Evolutionary conservation across 2,888 invertebrate genomes (phyloP).

Genomic region (Nomada ruficornis): DNA sequence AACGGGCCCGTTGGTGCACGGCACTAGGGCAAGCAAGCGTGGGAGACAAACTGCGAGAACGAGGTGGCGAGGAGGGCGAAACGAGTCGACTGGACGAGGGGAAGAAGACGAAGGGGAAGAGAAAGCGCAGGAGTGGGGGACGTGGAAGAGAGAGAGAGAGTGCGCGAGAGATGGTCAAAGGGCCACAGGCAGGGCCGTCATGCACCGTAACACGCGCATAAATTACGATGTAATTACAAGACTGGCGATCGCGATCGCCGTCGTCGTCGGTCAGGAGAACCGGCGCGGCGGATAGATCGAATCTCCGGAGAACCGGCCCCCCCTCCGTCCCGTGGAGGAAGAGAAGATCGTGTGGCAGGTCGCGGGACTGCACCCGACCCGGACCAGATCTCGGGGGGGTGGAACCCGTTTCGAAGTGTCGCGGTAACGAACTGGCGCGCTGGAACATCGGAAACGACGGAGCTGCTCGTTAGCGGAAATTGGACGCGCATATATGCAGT

Average conservation of each 20-base stretch:
- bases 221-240: slow-evolving; percentile 83
- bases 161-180: slow-evolving; percentile 46
- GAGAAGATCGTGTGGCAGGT: slow-evolving; percentile 32
- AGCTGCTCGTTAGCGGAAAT: not conserved
- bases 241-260: slow-evolving; percentile 80
- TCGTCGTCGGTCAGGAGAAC: slow-evolving; percentile 59
- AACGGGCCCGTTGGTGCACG: no score
- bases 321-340: slow-evolving; percentile 14
- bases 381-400: slow-evolving; percentile 14
- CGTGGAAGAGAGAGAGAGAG: not conserved
- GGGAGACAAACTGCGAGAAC: no score
- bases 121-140: not conserved
- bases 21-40: no score
- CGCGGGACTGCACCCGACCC: slow-evolving; percentile 4
- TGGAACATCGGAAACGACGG: slow-evolving; percentile 5
- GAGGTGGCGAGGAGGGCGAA: no score
- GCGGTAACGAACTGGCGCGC: slow-evolving; percentile 1
- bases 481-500: not conserved
- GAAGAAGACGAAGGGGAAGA: not conserved
- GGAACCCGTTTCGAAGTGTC: not conserved
- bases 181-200: slow-evolving; percentile 68
- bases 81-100: no score
- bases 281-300: slow-evolving; percentile 77
- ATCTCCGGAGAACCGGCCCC: slow-evolving; percentile 67
- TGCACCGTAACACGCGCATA: slow-evolving; percentile 82